Percentiles rank a stretch among this genome's conserved stretches.
Conservation (phyloP, 1,140 invertebrate species). For the Aporrectodea caliginosa region DNA sequence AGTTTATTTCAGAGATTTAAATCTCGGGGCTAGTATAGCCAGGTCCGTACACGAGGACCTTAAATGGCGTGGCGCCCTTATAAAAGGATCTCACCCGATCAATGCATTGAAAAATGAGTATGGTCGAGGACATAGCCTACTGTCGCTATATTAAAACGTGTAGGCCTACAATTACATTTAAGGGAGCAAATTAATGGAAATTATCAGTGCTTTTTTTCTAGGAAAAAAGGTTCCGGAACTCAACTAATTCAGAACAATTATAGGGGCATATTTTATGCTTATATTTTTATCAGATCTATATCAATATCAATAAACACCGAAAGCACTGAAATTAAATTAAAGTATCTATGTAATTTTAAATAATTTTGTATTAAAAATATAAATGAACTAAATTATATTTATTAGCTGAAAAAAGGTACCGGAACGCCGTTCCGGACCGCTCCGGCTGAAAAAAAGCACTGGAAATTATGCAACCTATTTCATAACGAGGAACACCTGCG, state of each 20-base stretch:
- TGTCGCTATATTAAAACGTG: neutral
- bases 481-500: no score
- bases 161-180: neutral
- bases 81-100: no score
- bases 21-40: no score
- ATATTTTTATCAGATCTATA: neutral
- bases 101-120: neutral
- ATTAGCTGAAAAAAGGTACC: no score
- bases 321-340: neutral
- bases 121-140: neutral
- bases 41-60: no score
- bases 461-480: no score
- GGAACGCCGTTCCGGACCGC: no score
- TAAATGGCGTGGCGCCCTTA: no score
- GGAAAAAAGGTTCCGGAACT: neutral
- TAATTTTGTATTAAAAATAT: neutral
- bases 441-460: no score
- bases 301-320: neutral
- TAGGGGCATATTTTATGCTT: neutral
- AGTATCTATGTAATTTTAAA: neutral
- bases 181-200: neutral
- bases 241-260: neutral
- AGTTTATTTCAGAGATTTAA: neutral
- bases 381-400: neutral
- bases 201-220: neutral